Conservation (phyloP, 2,113 vertebrate genomes). For the Nansenia antarctica region DNA sequence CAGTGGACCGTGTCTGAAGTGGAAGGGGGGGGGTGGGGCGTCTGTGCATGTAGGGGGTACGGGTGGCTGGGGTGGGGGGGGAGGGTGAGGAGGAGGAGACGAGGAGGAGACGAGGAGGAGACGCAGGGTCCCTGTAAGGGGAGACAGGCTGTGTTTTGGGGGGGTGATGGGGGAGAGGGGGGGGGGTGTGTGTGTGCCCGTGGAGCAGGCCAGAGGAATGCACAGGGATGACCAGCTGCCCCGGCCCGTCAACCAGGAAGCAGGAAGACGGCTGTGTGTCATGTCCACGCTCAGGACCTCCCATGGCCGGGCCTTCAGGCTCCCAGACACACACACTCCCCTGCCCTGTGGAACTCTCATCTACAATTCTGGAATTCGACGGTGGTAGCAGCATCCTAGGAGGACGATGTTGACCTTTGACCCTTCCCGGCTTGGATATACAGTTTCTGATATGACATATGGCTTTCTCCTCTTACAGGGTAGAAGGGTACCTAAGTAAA, state of each 20-base stretch:
- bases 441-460: neutral
- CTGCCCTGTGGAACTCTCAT: neutral
- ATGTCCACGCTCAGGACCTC: constrained; percentile 58
- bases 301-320: constrained; percentile 33
- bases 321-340: neutral
- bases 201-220: constrained; percentile 68
- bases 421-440: neutral
- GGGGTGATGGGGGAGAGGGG: constrained; percentile 14
- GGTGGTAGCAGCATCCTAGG: no score
- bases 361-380: no score
- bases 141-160: constrained; percentile 44
- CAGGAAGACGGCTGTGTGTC: constrained; percentile 64
- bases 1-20: constrained; percentile 25
- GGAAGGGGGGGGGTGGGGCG: constrained; percentile 33
- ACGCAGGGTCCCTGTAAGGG: constrained; percentile 44
- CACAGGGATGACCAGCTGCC: constrained; percentile 71
- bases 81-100: neutral
- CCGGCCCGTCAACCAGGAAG: constrained; percentile 64
- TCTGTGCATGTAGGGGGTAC: neutral
- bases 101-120: constrained; percentile 25
- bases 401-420: no score
- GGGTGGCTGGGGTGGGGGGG: neutral
- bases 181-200: constrained; percentile 30
- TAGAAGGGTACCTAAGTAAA: neutral
- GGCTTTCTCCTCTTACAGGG: neutral